These are phyloP conservation scores for Notospermus geniculatus DNA, from an alignment of 1,140 invertebrate species.

Conservation along the genomic window DNA sequence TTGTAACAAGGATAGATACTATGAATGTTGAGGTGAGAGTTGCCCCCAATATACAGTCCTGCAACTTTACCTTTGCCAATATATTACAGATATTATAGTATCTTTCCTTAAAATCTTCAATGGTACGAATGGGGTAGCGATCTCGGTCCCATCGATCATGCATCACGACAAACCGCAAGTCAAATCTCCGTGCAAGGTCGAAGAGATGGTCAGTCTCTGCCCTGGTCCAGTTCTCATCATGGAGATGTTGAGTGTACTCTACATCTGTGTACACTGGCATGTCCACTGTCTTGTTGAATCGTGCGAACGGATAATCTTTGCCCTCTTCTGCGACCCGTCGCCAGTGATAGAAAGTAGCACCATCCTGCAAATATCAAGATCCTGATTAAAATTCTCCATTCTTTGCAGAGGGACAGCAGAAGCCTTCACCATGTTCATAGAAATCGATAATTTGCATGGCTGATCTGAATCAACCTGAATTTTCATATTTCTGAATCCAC, in stretches of 20 bases:
- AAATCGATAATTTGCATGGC: too few species aligned
- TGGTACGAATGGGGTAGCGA: constrained; percentile 65
- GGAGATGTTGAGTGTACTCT: constrained; percentile 86
- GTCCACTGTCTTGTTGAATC: constrained; percentile 92
- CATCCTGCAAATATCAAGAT: constrained; percentile 65
- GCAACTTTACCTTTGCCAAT: constrained; percentile 58
- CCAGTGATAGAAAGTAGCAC: constrained; percentile 84
- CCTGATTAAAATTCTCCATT: too few species aligned
- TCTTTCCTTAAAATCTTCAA: constrained; percentile 95
- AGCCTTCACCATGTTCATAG: too few species aligned
- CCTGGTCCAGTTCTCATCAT: constrained; percentile 79
- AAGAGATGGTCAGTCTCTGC: constrained; percentile 95
- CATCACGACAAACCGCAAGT: constrained; percentile 79
- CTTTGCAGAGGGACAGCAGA: too few species aligned
- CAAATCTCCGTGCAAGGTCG: constrained; percentile 73
- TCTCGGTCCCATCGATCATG: constrained; percentile 85
- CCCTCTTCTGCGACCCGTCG: constrained; percentile 75
- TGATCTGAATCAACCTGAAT: too few species aligned
- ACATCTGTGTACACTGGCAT: constrained; percentile 84
- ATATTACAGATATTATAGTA: constrained; percentile 64
- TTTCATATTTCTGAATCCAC: too few species aligned
- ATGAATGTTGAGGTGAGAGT: too few species aligned
- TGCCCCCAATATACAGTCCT: neutral
- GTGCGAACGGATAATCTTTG: constrained; percentile 96
- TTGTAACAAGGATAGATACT: too few species aligned